Conservation (phyloP, 2,888 invertebrate genomes). For the Stramonita haemastoma region DNA sequence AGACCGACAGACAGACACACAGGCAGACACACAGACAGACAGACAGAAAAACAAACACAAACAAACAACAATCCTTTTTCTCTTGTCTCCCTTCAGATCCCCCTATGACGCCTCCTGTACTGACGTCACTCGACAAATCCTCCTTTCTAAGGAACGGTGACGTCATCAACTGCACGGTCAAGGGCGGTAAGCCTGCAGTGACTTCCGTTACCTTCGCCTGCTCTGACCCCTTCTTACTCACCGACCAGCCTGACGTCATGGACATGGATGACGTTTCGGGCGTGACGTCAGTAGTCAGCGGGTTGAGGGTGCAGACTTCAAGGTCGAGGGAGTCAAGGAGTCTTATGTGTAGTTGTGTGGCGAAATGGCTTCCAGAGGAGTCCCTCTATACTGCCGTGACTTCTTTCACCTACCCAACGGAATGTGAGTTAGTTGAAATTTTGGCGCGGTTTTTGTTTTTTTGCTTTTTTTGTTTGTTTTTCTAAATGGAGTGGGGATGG, state of each 20-base stretch:
- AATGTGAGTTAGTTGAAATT: background rate
- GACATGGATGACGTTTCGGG: slow-evolving; percentile 8
- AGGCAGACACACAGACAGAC: slow-evolving; percentile 32
- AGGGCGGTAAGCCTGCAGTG: slow-evolving; percentile 5
- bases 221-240: background rate
- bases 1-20: slow-evolving; percentile 29
- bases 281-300: slow-evolving; percentile 12
- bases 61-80: too few species aligned
- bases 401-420: background rate
- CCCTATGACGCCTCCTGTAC: background rate
- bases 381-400: background rate
- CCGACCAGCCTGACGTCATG: background rate
- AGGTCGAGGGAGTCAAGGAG: too few species aligned
- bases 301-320: background rate
- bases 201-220: slow-evolving; percentile 8
- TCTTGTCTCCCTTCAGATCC: background rate
- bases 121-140: background rate
- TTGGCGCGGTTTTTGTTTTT: background rate
- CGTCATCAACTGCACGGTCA: slow-evolving; percentile 24
- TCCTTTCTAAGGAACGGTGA: background rate
- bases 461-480: too few species aligned
- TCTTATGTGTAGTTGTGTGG: background rate
- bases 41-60: too few species aligned
- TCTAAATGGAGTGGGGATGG: too few species aligned
- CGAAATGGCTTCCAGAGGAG: background rate